Evolutionary conservation across 2,113 vertebrate species (phyloP), one percentile per base, ranked within the genome.

Genomic region (Ascaphus truei): DNA sequence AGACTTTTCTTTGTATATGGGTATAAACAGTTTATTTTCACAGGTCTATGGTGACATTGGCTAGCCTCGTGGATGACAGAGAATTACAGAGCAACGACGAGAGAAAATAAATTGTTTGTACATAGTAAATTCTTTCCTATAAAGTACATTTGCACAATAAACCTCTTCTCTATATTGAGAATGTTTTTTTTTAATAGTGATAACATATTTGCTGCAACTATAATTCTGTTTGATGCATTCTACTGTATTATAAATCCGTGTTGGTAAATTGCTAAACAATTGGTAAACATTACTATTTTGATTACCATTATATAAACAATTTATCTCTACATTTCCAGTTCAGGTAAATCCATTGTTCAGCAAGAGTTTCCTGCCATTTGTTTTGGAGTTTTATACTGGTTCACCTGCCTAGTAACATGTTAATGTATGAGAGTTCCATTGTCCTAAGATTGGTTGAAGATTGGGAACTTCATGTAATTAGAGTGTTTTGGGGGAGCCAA

Each of bases 21-120:
- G 63, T 33, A 66, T 66, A 66, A 55, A 66, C 63, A 66, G 26
- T 66, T 66, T 66, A 25, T 65, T 12, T 65, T 37, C 41, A n/a
- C 50, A 53, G 53, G 48, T 65, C 62, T 56, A 50, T 66, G 63
- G 63, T 66, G 50, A 55, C 63, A 55, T 29, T 30, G 39, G 18
- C 50, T 66, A 55, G 55, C 63, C 50, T 55, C 34, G 22, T 43
- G 33, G 63, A 66, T 55, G 63, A 56, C 53, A 66, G 63, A 66
- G 50, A 43, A 55, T 7, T 18, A 45, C 41, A 45, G 5, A 9
- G 41, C 3, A 16, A n/a, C n/a, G n/a, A n/a, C n/a, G n/a, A n/a
- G n/a, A n/a, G n/a, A n/a, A 7, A 20, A 2, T 55, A 52, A 55
- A 36, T n/a, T 10, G 33, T 55, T 56, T 66, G 18, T 56, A 36